Conservation (phyloP, 1,140 invertebrate genomes). For the Sminthurinus signatus region DNA sequence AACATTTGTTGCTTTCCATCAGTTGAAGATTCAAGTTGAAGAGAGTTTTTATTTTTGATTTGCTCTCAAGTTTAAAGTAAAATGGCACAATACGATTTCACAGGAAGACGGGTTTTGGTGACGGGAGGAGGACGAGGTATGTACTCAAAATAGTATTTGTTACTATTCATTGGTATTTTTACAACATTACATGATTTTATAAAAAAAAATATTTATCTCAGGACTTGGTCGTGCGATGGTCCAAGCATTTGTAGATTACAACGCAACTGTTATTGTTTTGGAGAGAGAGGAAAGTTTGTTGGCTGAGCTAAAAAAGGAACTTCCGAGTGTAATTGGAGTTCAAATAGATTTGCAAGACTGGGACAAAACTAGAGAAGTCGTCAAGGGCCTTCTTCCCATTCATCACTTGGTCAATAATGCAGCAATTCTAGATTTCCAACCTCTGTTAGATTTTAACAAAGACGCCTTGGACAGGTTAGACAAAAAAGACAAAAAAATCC, state of each 20-base stretch:
- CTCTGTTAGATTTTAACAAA: too few species aligned
- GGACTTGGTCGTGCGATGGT: conserved; percentile 22
- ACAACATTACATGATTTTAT: neutral
- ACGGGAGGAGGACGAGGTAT: conserved; percentile 1
- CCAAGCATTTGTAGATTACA: conserved; percentile 9
- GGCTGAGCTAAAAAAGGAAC: neutral
- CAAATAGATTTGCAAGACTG: conserved; percentile 17
- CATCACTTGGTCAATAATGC: conserved; percentile 33
- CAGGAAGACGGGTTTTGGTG: neutral
- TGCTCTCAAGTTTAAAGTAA: too few species aligned
- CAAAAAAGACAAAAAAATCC: too few species aligned
- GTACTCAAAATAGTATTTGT: neutral
- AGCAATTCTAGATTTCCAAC: neutral
- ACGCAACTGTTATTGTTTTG: conserved; percentile 18
- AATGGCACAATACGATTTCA: neutral
- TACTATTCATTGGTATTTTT: neutral
- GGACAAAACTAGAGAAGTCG: conserved; percentile 8
- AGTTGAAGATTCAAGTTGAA: too few species aligned
- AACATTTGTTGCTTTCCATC: too few species aligned
- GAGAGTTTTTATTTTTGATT: too few species aligned
- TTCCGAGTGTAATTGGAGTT: neutral
- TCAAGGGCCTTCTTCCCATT: neutral
- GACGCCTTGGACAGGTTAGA: too few species aligned
- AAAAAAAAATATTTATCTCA: conserved; percentile 9
- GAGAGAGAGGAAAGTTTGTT: conserved; percentile 11